Evolutionary conservation across 2,888 invertebrate species (phyloP), one percentile per base, ranked within the genome.

Genomic region (Crocallis elinguaria): DNA sequence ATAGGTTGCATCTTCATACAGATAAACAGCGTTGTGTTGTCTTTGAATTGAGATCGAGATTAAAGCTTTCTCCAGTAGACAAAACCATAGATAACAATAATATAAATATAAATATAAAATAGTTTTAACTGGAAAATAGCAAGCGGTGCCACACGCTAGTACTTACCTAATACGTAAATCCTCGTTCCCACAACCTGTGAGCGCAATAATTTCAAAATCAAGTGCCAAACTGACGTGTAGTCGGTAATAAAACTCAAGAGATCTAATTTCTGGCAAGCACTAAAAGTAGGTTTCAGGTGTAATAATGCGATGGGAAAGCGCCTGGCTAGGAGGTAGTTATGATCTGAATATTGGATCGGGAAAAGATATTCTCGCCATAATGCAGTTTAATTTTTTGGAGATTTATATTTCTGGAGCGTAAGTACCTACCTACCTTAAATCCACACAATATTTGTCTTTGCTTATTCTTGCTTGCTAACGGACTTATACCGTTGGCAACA

Each of bases 271-370:
- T 27, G 16, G 16, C 23, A 17, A 14, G 35, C 29, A 49, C 29
- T 49, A 38, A 38, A 38, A 21, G 38, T 25, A 25, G 23, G 6
- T 38, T 30, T 44, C 25, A 30, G 36, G 13, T 17, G 33, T 13
- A 17, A 44, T 19, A 44, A 44, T 27, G 33, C 9, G 14, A 29
- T 11, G 16, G 17, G 27, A 41, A 41, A 41, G 17, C 17, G 11
- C 17, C 2, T 38, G 25, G 14, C 4, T 25, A 25, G 1, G 3
- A 9, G 3, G 23, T 25, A 25, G 36, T 2, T 16, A 33, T 33
- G 30, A 33, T n/a, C 37, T 38, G 37, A 37, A 46, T 46, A 37
- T 38, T 46, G 30, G 37, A 38, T 46, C 21, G 14, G n/a, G 9
- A 25, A 25, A 25, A 25, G 23, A 39, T 16, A 46, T 30, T 16